phyloP scores from a whole-genome alignment of 2,888 invertebrate genomes.

The Teinopalpus imperialis region DNA sequence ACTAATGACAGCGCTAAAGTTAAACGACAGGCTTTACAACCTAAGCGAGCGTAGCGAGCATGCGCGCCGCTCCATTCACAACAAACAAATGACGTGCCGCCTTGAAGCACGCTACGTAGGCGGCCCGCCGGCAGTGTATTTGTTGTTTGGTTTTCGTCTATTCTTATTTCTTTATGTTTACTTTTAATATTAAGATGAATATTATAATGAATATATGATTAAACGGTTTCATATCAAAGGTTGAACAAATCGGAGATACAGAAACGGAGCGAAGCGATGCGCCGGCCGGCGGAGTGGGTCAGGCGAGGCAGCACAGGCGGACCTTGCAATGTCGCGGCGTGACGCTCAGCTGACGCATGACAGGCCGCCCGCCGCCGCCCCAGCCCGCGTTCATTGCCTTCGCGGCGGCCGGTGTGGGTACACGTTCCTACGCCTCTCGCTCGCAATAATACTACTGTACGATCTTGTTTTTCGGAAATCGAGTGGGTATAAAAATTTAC shows the following conservation, averaged over 20 bases:
- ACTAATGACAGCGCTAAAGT: slow-evolving; percentile 35
- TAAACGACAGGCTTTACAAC: slow-evolving; percentile 40
- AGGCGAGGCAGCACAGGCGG: slow-evolving; percentile 70
- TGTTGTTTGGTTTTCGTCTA: not conserved
- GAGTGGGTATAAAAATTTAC: slow-evolving; percentile 21
- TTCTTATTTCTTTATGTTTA: not conserved
- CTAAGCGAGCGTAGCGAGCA: slow-evolving; percentile 42
- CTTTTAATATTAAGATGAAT: slow-evolving; percentile 2
- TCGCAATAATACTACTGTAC: slow-evolving; percentile 13
- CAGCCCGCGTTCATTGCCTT: slow-evolving; percentile 85
- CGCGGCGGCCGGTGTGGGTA: slow-evolving; percentile 82
- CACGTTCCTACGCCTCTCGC: slow-evolving; percentile 52
- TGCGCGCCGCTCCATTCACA: slow-evolving; percentile 56
- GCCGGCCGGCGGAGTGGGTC: slow-evolving; percentile 68
- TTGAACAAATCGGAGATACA: slow-evolving; percentile 10
- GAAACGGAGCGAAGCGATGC: slow-evolving; percentile 27
- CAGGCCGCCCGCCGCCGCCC: slow-evolving; percentile 66
- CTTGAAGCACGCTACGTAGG: slow-evolving; percentile 28
- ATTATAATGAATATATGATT: not conserved
- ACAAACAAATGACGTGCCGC: slow-evolving; percentile 44
- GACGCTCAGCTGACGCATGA: slow-evolving; percentile 79
- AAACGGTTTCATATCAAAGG: not conserved
- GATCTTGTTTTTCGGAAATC: slow-evolving; percentile 27
- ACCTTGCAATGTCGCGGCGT: slow-evolving; percentile 84
- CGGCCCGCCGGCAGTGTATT: slow-evolving; percentile 23